phyloP scores from a whole-genome alignment of 2,888 invertebrate genomes.

The Notodonta ziczac region DNA sequence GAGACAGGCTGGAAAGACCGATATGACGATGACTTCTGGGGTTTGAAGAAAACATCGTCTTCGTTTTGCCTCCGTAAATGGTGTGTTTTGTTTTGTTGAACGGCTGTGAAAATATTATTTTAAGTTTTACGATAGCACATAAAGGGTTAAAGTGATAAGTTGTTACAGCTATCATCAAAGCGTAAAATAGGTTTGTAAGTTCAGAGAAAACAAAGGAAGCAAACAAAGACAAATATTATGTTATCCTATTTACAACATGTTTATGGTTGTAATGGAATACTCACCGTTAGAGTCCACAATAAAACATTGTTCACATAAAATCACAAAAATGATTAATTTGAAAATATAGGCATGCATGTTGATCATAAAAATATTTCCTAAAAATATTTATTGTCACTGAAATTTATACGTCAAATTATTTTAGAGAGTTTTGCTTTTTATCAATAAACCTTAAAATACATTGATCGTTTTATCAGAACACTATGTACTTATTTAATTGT shows the following conservation, averaged over 20 bases:
- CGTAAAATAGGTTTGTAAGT: no score
- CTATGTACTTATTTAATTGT: constrained; percentile 25
- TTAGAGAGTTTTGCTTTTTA: not conserved
- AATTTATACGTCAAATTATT: no score
- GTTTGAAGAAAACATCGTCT: constrained; percentile 63
- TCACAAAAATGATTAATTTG: constrained; percentile 41
- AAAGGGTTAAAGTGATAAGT: no score
- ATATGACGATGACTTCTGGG: constrained; percentile 62
- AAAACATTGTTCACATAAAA: constrained; percentile 46
- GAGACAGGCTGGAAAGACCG: constrained; percentile 73
- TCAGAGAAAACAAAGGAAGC: not conserved
- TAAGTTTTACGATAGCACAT: no score
- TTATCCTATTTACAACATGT: not conserved
- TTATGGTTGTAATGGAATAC: constrained; percentile 1
- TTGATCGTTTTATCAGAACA: constrained; percentile 17
- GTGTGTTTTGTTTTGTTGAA: constrained; percentile 66
- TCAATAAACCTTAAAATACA: constrained; percentile 15
- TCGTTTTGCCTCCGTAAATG: constrained; percentile 57
- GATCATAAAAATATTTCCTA: not conserved
- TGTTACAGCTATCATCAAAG: no score
- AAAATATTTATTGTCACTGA: not conserved
- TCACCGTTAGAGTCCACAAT: constrained; percentile 42
- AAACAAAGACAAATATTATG: not conserved
- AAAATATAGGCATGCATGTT: constrained; percentile 42
- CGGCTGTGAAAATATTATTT: constrained; percentile 48